Evolutionary conservation across 2,113 vertebrate species (phyloP).

Genomic region (Taxidea taxus): DNA sequence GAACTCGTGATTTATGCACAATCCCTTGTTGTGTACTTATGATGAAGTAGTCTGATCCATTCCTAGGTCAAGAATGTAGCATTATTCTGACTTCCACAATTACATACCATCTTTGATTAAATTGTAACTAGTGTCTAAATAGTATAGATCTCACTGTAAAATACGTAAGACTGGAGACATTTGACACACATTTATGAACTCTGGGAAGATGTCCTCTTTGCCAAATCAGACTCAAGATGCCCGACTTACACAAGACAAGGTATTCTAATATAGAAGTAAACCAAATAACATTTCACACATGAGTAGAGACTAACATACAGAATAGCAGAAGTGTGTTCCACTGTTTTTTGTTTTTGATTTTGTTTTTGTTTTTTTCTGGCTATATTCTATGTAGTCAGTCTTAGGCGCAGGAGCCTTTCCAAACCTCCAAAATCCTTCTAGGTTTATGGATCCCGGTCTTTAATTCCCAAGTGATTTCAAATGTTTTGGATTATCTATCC

Average conservation of each 20-base stretch:
- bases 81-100: background rate
- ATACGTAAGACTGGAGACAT: background rate
- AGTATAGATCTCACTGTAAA: background rate
- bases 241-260: background rate
- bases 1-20: background rate
- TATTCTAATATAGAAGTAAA: background rate
- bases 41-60: background rate
- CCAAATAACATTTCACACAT: background rate
- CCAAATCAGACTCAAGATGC: background rate
- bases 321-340: background rate
- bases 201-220: background rate
- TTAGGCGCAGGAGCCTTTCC: background rate
- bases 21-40: background rate
- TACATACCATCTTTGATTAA: background rate
- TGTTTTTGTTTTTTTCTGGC: background rate
- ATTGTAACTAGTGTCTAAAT: background rate
- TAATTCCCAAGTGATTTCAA: background rate
- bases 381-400: background rate
- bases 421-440: background rate
- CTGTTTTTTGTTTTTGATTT: background rate
- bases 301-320: background rate
- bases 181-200: background rate
- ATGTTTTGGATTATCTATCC: background rate
- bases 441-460: background rate
- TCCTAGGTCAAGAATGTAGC: background rate